Conservation (phyloP, 2,113 vertebrate genomes). For the Myiopsitta monachus region DNA sequence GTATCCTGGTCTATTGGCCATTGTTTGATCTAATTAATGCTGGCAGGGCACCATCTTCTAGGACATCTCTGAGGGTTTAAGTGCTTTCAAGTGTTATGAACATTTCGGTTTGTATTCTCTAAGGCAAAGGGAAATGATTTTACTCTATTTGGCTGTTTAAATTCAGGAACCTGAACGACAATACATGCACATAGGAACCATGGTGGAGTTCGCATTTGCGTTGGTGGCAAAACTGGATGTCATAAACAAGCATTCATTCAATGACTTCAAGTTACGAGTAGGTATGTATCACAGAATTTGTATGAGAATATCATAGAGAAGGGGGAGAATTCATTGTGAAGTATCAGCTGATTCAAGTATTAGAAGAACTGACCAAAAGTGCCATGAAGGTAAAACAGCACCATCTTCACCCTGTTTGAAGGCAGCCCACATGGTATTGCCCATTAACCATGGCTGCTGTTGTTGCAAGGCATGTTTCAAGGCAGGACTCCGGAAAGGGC, state of each 20-base stretch:
- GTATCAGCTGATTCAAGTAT: neutral
- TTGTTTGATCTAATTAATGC: neutral
- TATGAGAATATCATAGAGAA: neutral
- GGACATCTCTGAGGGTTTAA: neutral
- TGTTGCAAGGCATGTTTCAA: neutral
- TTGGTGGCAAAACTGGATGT: constrained; percentile 94
- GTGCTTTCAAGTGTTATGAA: neutral
- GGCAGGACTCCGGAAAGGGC: neutral
- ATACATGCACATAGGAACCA: constrained; percentile 95
- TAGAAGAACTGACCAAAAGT: neutral
- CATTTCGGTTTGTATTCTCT: neutral
- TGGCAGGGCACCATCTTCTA: neutral
- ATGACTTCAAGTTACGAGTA: constrained; percentile 95
- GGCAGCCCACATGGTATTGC: neutral
- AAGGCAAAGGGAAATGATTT: neutral
- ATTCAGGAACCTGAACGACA: constrained; percentile 92
- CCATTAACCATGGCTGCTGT: neutral
- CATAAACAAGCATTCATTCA: constrained; percentile 98
- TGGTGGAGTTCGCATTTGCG: constrained; percentile 97
- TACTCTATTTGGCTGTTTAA: neutral
- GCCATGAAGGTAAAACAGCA: neutral
- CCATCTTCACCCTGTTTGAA: neutral
- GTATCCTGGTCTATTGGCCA: neutral
- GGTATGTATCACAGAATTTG: constrained; percentile 76
- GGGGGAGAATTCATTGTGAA: neutral